phyloP scores from a whole-genome alignment of 2,888 invertebrate genomes.

The Temnothorax rugatulus region DNA sequence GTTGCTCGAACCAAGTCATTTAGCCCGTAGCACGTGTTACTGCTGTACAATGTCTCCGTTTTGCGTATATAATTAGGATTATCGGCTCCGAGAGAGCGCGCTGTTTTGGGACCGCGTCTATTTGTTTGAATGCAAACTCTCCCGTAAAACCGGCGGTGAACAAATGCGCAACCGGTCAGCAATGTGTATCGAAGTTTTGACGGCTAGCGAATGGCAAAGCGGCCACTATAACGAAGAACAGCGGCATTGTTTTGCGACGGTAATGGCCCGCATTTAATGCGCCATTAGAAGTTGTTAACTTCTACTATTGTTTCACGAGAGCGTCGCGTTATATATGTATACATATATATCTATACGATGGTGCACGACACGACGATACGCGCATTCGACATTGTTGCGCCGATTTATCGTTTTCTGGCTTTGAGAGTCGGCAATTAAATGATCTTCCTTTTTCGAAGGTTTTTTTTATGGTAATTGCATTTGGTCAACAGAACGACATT shows the following conservation, averaged over 20 bases:
- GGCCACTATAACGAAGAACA: slow-evolving; percentile 37
- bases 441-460: not conserved
- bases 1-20: not conserved
- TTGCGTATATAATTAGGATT: slow-evolving; percentile 29
- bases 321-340: not conserved
- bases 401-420: slow-evolving; percentile 24
- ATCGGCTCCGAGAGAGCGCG: not conserved
- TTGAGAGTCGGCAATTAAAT: slow-evolving; percentile 21
- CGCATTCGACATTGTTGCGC: not conserved
- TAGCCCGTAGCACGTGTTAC: not conserved
- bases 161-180: slow-evolving; percentile 12
- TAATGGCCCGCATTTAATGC: slow-evolving; percentile 60
- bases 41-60: not conserved
- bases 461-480: slow-evolving; percentile 8
- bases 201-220: slow-evolving; percentile 50
- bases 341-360: slow-evolving; percentile 18
- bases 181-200: slow-evolving; percentile 58
- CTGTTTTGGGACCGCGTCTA: not conserved
- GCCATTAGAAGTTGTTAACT: slow-evolving; percentile 62
- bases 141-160: slow-evolving; percentile 57
- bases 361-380: slow-evolving; percentile 3
- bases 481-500: not conserved
- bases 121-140: slow-evolving; percentile 31
- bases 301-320: slow-evolving; percentile 24
- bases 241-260: slow-evolving; percentile 46